A percentile compares a stretch with the other conserved stretches of the same genome.
These are phyloP conservation scores for Gryon sp. DNA, from an alignment of 1,140 invertebrate genomes.

Conservation along the genomic window DNA sequence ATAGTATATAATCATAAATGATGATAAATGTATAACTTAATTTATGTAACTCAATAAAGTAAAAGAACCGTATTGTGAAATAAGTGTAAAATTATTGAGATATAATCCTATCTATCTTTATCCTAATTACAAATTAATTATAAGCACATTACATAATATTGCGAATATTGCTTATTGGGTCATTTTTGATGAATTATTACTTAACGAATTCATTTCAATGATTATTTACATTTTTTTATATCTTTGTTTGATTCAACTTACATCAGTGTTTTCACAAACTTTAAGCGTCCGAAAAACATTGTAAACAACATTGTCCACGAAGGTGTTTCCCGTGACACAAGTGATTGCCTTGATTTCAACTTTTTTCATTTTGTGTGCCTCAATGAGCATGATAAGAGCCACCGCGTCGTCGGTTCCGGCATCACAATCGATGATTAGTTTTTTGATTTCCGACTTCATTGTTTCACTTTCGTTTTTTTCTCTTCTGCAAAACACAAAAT, in stretches of 20 bases:
- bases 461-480: background rate
- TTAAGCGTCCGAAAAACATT: conserved; percentile 83
- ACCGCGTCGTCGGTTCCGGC: conserved; percentile 84
- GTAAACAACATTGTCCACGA: conserved; percentile 80
- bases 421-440: conserved; percentile 83
- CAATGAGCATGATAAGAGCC: conserved; percentile 81
- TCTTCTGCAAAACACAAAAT: background rate
- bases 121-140: too few relatives aligned
- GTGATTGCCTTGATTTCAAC: conserved; percentile 83
- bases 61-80: too few relatives aligned
- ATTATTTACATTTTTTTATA: background rate
- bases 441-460: conserved; percentile 65
- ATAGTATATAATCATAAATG: too few relatives aligned
- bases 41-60: too few relatives aligned
- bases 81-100: too few relatives aligned
- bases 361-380: conserved; percentile 77
- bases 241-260: conserved; percentile 70
- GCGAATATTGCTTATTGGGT: too few relatives aligned
- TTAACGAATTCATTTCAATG: too few relatives aligned
- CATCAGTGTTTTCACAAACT: conserved; percentile 77
- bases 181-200: too few relatives aligned
- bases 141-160: too few relatives aligned
- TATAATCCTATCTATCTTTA: too few relatives aligned
- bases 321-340: conserved; percentile 83
- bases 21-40: too few relatives aligned